Evolutionary conservation across 2,888 invertebrate genomes (phyloP), one percentile per base, ranked within the genome.

Genomic region (Nymphalis urticae): DNA sequence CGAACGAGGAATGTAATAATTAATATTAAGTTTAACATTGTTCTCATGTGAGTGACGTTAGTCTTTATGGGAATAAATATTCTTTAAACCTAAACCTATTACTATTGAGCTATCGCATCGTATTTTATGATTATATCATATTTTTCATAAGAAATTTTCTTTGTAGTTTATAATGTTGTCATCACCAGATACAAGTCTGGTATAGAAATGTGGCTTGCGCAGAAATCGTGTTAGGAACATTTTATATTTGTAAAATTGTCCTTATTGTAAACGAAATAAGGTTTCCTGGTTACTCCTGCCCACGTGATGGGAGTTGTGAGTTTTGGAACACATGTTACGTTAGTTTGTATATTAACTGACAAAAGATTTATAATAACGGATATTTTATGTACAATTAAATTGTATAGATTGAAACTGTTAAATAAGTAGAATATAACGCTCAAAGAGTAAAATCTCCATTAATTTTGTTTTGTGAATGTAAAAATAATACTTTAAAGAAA

Each of bases 341-440:
- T 53, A 56, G 27, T 56, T 56, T 27, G 32, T 56, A 56, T 24
- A 53, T 21, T 32, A 56, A 56, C 54, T 56, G 32, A 56, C 54
- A 56, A 56, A 56, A 56, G 54, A 56, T 56, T 56, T 56, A 56
- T 32, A 56, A 54, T 8, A 17, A 7, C 32, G 0, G 17, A 16
- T 56, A 56, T 56, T 56, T 56, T 56, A n/a, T 56, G 17, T 32
- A 32, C 7, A 17, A 32, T 32, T 54, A 32, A 32, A 32, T 17
- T 56, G 27, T 27, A 13, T 53, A n/a, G 10, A 19, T 51, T 51
- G 51, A n/a, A n/a, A 56, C n/a, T 7, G 27, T 8, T 16, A 9
- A 27, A 54, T 27, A 13, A 27, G 9, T 56, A 32, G n/a, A 56
- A 32, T 32, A n/a, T 4, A n/a, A 4, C 2, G 42, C 13, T 54